Base-by-base conservation (phyloP, 2,888 invertebrate genomes). In the Drosophila helvetica region DNA sequence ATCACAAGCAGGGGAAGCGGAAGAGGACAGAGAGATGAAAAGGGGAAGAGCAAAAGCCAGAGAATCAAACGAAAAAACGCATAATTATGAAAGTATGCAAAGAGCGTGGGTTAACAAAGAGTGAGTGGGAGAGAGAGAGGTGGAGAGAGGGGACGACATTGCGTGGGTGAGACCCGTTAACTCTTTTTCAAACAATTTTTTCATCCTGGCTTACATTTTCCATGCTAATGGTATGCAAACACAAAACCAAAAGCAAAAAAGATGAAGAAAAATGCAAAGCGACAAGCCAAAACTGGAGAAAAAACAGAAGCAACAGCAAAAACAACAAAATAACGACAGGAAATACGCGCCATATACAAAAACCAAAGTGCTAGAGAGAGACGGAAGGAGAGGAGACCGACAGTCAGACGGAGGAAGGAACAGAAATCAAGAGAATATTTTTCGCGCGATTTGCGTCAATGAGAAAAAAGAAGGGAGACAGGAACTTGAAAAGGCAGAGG, bases 361-460 rank as follows among this genome's bases (percentile, higher is more conserved):
- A 71, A 59, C 15, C 54, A 56, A 65, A 72, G 72, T 51, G 74
- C 15, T 5, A 38, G 56, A 50, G 45, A 45, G 53, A 53, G 48
- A 18, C n/a, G 19, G 47, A 45, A 47, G 43, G 38, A 45, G 38
- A 50, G 30, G 45, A 46, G 43, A 60, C 42, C 53, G 42, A 51
- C 22, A 64, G 47, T 27, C 50, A 55, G 53, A 61, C 38, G 33
- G 61, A 69, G 77, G 55, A 77, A 58, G 74, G 66, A 69, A 70
- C 59, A 78, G 72, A 75, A 75, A 78, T 76, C 78, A 79, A 80
- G 72, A 77, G 80, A 60, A 78, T 78, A 71, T 75, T 86, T 83
- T 83, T 67, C 86, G 83, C 86, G 80, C 80, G 74, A 83, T 83
- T 83, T 83, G 77, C 83, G 83, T 83, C 86, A 83, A 86, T 86